Percentiles rank a stretch among this genome's conserved stretches.
Evolutionary conservation across 2,797 vertebrate genomes (phyloP).

Genomic region (Manis javanica): DNA sequence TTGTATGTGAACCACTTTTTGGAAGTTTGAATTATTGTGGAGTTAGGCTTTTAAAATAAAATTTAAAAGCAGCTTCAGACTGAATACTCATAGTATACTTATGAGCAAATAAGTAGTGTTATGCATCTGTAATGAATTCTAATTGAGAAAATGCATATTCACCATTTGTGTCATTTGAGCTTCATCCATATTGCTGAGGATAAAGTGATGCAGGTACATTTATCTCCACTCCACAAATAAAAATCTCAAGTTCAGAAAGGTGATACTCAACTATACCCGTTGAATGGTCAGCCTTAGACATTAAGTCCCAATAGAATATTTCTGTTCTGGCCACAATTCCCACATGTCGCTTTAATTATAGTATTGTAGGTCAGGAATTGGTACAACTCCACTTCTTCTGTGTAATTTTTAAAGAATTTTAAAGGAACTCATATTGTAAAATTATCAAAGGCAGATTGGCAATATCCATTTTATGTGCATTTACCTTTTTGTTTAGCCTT

Average conservation of each 20-base stretch:
- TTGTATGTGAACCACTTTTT: neutral
- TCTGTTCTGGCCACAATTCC: neutral
- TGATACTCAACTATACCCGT: neutral
- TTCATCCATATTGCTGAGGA: neutral
- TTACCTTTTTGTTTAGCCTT: neutral
- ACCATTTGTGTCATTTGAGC: neutral
- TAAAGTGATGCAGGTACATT: neutral
- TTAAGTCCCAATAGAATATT: conserved; percentile 14
- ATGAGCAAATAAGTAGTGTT: neutral
- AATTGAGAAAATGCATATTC: conserved; percentile 27
- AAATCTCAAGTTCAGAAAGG: neutral
- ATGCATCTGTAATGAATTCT: neutral
- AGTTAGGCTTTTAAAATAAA: conserved; percentile 20
- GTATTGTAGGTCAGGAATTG: conserved; percentile 4
- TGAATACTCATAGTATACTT: neutral
- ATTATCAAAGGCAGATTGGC: neutral
- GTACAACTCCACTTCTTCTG: neutral
- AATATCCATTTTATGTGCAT: conserved; percentile 8
- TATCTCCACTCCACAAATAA: neutral
- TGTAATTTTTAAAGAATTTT: conserved; percentile 45
- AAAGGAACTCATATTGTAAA: neutral
- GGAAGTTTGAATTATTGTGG: neutral
- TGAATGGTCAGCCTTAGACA: neutral
- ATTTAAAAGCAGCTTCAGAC: neutral
- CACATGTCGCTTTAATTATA: neutral